A percentile compares a stretch with the other conserved stretches of the same genome.
Conservation (phyloP, 2,113 vertebrate species). For the Semicossyphus pulcher region DNA sequence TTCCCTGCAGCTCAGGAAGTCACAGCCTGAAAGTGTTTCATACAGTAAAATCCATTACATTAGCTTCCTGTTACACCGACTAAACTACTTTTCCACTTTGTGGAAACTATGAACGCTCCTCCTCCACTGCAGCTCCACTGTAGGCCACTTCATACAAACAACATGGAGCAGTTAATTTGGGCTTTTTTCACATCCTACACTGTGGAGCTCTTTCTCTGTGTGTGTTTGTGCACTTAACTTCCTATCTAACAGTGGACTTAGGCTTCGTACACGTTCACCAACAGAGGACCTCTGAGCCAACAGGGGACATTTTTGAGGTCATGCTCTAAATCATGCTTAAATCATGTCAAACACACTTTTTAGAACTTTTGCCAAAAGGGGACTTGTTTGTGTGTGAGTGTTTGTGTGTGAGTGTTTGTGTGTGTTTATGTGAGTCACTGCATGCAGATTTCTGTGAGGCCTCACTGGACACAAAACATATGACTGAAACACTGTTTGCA, state of each 20-base stretch:
- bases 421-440: background rate
- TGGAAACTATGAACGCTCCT: conserved; percentile 65
- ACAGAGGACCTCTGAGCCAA: background rate
- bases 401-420: too few relatives aligned
- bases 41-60: conserved; percentile 36
- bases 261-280: background rate
- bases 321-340: background rate
- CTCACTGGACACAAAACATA: conserved; percentile 13
- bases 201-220: background rate
- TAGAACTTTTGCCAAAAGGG: background rate
- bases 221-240: background rate
- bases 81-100: conserved; percentile 51
- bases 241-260: background rate
- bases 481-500: conserved; percentile 37
- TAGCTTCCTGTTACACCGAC: conserved; percentile 24
- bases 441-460: conserved; percentile 5
- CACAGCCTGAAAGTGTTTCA: conserved; percentile 8
- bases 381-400: too few relatives aligned
- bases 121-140: conserved; percentile 40
- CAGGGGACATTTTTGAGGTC: background rate
- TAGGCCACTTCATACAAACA: conserved; percentile 19
- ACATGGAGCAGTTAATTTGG: conserved; percentile 4
- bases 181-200: conserved; percentile 7
- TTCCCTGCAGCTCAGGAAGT: background rate
- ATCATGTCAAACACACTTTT: background rate